Conservation (phyloP, 2,888 invertebrate genomes). For the Andricus quercusramuli region DNA sequence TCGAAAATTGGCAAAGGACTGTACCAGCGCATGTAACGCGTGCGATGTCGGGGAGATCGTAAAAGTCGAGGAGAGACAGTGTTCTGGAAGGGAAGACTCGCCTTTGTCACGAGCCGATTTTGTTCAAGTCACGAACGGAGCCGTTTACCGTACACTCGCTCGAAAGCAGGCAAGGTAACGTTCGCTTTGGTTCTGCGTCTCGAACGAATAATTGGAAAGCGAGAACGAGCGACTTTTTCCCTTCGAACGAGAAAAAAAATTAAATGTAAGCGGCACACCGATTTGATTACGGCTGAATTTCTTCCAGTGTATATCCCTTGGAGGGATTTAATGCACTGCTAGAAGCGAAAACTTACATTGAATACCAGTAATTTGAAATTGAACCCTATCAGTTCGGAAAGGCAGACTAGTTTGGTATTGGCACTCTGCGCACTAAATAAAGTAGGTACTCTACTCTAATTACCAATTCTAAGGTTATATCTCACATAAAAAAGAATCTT, state of each 20-base stretch:
- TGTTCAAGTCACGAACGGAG: constrained; percentile 43
- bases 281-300: constrained; percentile 34
- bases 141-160: constrained; percentile 35
- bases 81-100: constrained; percentile 35
- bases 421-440: too few relatives aligned
- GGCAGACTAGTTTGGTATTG: too few relatives aligned
- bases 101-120: constrained; percentile 48
- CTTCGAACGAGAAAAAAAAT: constrained; percentile 34
- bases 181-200: constrained; percentile 40
- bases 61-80: constrained; percentile 41
- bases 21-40: constrained; percentile 26
- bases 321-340: constrained; percentile 13
- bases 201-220: constrained; percentile 47
- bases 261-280: constrained; percentile 41
- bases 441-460: too few relatives aligned
- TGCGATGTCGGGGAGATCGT: constrained; percentile 39
- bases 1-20: constrained; percentile 27
- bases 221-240: constrained; percentile 36
- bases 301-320: constrained; percentile 20
- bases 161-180: constrained; percentile 37
- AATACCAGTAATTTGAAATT: too few relatives aligned
- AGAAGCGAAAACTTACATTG: not conserved
- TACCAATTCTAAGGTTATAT: too few relatives aligned
- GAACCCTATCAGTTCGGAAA: too few relatives aligned
- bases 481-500: too few relatives aligned